A percentile compares a stretch with the other conserved stretches of the same genome.
Conservation (phyloP, 2,888 invertebrate genomes). For the Eupithecia pulchellata region DNA sequence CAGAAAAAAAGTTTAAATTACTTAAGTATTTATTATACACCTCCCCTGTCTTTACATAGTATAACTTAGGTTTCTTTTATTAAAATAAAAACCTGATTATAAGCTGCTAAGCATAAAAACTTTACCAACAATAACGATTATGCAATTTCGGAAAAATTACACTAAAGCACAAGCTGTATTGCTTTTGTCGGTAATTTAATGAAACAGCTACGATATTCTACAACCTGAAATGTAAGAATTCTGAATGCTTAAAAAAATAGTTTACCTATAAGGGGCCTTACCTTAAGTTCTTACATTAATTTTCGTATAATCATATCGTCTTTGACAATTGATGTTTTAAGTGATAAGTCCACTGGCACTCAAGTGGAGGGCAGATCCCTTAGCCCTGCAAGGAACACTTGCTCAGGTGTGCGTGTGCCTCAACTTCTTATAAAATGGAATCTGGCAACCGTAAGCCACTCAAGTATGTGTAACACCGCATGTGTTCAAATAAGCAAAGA, state of each 20-base stretch:
- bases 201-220: slow-evolving; percentile 62
- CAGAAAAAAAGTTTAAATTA: slow-evolving; percentile 69
- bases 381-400: slow-evolving; percentile 68
- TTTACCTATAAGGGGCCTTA: slow-evolving; percentile 83
- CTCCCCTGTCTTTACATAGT: slow-evolving; percentile 74
- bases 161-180: slow-evolving; percentile 46
- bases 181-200: slow-evolving; percentile 49
- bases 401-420: slow-evolving; percentile 55
- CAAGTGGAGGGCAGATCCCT: slow-evolving; percentile 63
- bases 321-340: slow-evolving; percentile 80
- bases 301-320: slow-evolving; percentile 81
- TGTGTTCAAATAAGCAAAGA: slow-evolving; percentile 73
- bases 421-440: slow-evolving; percentile 50
- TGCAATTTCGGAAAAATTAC: slow-evolving; percentile 76
- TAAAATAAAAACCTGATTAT: slow-evolving; percentile 78
- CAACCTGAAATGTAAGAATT: slow-evolving; percentile 74
- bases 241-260: slow-evolving; percentile 85
- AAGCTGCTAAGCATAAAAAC: slow-evolving; percentile 81
- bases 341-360: slow-evolving; percentile 67
- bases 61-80: slow-evolving; percentile 70
- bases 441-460: slow-evolving; percentile 65
- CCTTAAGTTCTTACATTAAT: slow-evolving; percentile 82
- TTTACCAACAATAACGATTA: slow-evolving; percentile 80
- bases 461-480: slow-evolving; percentile 66
- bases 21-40: slow-evolving; percentile 81